phyloP scores from a whole-genome alignment of 2,888 invertebrate genomes.

The Cistogaster globosa region DNA sequence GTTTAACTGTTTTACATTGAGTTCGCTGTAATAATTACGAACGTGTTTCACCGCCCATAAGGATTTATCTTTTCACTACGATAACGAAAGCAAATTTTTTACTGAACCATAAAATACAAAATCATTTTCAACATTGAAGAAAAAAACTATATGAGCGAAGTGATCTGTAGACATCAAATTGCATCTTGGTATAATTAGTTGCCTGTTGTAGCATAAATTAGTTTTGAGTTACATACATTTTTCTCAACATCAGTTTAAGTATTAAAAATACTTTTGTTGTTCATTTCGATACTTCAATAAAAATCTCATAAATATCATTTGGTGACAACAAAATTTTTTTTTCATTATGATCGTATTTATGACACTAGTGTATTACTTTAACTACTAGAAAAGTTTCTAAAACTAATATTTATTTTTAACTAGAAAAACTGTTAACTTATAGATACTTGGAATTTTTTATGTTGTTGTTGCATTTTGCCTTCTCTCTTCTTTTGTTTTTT shows the following conservation, averaged over 20 bases:
- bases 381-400: constrained; percentile 22
- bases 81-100: no score
- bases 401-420: background rate
- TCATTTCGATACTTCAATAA: background rate
- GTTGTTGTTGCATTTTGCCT: background rate
- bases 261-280: background rate
- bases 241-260: background rate
- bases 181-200: background rate
- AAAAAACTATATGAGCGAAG: no score
- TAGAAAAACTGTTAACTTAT: background rate
- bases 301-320: constrained; percentile 19
- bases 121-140: no score
- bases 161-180: no score
- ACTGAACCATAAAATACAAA: no score
- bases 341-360: background rate
- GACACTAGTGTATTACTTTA: background rate
- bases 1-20: no score
- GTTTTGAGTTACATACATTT: background rate
- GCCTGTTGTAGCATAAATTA: background rate
- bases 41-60: no score
- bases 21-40: no score
- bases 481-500: no score
- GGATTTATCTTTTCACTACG: no score
- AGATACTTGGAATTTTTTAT: background rate
- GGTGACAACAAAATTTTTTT: background rate